phyloP scores from a whole-genome alignment of 1,140 invertebrate species.

The Ceratina australensis region DNA sequence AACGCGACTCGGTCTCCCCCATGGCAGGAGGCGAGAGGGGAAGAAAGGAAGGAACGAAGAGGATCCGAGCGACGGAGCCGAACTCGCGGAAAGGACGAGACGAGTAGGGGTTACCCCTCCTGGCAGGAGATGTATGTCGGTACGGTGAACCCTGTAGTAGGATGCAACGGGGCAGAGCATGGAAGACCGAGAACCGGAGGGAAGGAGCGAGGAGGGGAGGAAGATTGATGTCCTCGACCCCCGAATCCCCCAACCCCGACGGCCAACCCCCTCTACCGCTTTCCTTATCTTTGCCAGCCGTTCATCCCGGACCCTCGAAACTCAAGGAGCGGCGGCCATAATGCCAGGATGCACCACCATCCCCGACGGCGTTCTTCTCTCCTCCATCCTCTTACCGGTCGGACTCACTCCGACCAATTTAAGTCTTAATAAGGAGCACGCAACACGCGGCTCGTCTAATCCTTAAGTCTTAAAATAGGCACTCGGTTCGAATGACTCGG shows the following conservation, averaged over 20 bases:
- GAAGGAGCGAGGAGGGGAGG: conserved; percentile 64
- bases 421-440: conserved; percentile 76
- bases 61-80: conserved; percentile 57
- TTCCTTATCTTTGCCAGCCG: conserved; percentile 64
- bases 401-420: conserved; percentile 69
- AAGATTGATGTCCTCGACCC: conserved; percentile 79
- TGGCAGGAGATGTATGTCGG: conserved; percentile 69
- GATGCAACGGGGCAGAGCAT: conserved; percentile 65
- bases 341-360: conserved; percentile 75
- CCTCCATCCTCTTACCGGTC: conserved; percentile 15
- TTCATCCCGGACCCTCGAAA: conserved; percentile 74
- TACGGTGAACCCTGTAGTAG: conserved; percentile 63
- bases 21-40: not conserved
- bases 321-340: conserved; percentile 77
- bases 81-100: conserved; percentile 67
- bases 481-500: too few relatives aligned
- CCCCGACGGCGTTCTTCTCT: conserved; percentile 58
- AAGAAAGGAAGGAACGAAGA: conserved; percentile 36
- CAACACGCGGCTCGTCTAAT: conserved; percentile 69
- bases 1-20: not conserved
- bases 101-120: conserved; percentile 65
- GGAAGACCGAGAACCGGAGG: conserved; percentile 61
- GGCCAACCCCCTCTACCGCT: conserved; percentile 36
- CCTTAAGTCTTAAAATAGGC: conserved; percentile 25
- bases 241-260: conserved; percentile 55